Base-by-base conservation (phyloP, 2,888 invertebrate genomes). In the Quadroppia sp. region DNA sequence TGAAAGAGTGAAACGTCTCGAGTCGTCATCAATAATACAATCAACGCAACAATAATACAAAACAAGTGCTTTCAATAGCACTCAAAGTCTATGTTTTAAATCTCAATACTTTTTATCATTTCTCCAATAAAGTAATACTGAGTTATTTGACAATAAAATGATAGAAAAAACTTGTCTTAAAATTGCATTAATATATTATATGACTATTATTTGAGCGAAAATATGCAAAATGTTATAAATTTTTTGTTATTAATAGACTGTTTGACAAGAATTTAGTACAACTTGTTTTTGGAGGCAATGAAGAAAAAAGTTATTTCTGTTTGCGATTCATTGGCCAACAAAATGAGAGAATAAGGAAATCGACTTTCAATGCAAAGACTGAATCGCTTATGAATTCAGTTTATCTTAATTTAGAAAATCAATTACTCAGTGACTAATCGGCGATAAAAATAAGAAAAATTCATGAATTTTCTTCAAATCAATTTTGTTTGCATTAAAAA, bases 401-500 rank as follows among this genome's bases (percentile, higher is more conserved):
- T 53, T 25, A 53, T 53, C 53, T 53, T 25, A 53, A 53, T 53
- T 53, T 53, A 53, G 53, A 53, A 45, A 53, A 9, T 53, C 53
- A 53, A 50, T 53, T 53, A 53, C 25, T 23, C 23, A 53, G 23
- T 25, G 25, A 25, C 17, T 53, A 53, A 53, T 53, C 53, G 25
- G 15, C 15, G 45, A 45, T 15, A 17, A 17, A 45, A 45, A 45
- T n/a, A n/a, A n/a, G 15, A 7, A 45, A 45, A 45, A 45, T 15
- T 15, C 11, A 45, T 13, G 45, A 2, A 9, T 15, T 45, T 45
- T 45, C 11, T 2, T 45, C 45, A 45, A 45, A 45, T 45, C 45
- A 45, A 45, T 45, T 45, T 15, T 15, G 2, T 9, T 45, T 17
- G 11, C 6, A 7, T 36, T 36, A 36, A 36, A 36, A 45, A 15